These are phyloP conservation scores for Epinephelus cyanopodus DNA, from an alignment of 2,113 vertebrate genomes.

Conservation along the genomic window DNA sequence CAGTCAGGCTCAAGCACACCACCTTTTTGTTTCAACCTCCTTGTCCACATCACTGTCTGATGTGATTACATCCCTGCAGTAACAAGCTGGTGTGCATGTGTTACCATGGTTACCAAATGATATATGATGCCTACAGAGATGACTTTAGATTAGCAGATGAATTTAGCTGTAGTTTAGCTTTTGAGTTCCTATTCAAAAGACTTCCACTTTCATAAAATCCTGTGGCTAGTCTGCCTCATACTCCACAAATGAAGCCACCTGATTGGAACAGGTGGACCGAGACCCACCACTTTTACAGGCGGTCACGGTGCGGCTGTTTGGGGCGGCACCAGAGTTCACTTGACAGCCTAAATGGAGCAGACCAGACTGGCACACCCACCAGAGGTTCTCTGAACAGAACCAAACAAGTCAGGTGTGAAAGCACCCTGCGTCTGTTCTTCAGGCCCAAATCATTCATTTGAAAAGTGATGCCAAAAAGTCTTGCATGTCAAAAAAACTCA, in stretches of 20 bases:
- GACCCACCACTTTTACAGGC: background rate
- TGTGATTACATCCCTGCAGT: background rate
- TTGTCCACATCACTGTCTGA: too few species aligned
- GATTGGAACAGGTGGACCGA: background rate
- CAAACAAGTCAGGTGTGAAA: background rate
- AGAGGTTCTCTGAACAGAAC: background rate
- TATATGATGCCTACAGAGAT: background rate
- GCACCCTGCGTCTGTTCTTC: background rate
- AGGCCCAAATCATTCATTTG: background rate
- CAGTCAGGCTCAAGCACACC: background rate
- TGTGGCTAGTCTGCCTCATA: background rate
- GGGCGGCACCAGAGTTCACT: background rate
- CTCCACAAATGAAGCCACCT: background rate
- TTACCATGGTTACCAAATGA: slow-evolving; percentile 10
- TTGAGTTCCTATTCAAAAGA: background rate
- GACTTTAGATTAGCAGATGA: background rate
- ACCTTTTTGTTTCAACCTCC: too few species aligned
- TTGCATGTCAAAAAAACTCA: background rate
- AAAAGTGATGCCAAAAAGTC: background rate
- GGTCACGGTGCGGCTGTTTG: background rate
- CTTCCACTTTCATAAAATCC: background rate
- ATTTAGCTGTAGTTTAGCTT: background rate
- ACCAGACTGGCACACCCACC: background rate
- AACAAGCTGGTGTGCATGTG: background rate
- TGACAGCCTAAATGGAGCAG: slow-evolving; percentile 2